phyloP scores from a whole-genome alignment of 2,113 vertebrate species.

The Todiramphus saurophagus region DNA sequence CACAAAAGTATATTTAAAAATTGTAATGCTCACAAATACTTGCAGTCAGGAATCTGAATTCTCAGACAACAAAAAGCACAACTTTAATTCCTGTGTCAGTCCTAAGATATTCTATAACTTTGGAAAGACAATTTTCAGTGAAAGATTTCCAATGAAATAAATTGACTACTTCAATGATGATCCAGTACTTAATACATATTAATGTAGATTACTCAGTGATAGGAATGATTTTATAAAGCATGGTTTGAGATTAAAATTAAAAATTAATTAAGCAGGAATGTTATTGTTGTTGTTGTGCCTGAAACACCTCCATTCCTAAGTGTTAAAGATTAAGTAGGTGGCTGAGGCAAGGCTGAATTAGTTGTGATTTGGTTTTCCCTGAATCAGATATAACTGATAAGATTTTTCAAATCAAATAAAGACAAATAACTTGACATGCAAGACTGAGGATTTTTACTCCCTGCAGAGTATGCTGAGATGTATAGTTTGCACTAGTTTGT shows the following conservation, averaged over 20 bases:
- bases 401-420: not conserved
- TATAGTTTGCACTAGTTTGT: not conserved
- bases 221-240: not conserved
- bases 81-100: not conserved
- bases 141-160: not conserved
- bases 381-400: not conserved
- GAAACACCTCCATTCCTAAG: not conserved
- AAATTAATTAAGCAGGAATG: not conserved
- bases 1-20: not conserved
- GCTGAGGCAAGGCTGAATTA: not conserved
- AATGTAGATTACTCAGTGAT: not conserved
- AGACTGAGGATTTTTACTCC: not conserved
- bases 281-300: not conserved
- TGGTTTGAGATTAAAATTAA: not conserved
- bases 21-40: not conserved
- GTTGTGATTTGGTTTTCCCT: not conserved
- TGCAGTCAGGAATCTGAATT: not conserved
- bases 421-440: not conserved
- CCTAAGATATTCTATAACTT: not conserved
- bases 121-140: not conserved
- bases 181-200: not conserved
- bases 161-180: not conserved
- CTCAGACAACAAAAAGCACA: not conserved
- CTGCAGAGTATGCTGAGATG: not conserved
- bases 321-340: not conserved